Conservation (phyloP, 2,113 vertebrate genomes). For the Sylvia atricapilla region DNA sequence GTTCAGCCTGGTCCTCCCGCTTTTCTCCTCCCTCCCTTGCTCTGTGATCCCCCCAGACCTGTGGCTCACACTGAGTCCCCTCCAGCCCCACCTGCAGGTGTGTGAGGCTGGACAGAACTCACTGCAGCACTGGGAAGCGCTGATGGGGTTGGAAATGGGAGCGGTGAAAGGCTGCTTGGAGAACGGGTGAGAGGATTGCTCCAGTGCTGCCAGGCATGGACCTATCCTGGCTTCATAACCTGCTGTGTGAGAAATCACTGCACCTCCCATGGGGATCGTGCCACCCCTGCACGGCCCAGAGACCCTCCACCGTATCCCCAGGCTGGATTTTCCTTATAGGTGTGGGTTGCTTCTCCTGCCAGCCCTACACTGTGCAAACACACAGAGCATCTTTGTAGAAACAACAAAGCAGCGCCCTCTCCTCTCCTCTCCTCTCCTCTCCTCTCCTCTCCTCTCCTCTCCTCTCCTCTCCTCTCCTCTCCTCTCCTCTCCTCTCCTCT, state of each 20-base stretch:
- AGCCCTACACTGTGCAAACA: neutral
- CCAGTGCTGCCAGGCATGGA: neutral
- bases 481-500: neutral
- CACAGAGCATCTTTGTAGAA: neutral
- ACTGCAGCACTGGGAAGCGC: neutral
- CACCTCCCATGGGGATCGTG: accelerated
- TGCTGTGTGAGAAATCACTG: neutral
- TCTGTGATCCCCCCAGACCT: accelerated
- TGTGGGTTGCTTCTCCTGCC: neutral
- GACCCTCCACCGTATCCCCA: accelerated
- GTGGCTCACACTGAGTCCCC: neutral
- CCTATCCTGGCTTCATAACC: neutral
- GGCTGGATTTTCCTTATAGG: neutral
- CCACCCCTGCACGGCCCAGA: neutral
- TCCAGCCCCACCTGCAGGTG: neutral
- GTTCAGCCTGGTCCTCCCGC: neutral
- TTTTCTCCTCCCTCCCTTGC: neutral
- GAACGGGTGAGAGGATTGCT: neutral
- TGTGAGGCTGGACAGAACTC: neutral
- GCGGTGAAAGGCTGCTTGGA: accelerated
- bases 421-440: neutral
- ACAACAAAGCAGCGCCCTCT: neutral
- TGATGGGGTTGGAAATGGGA: neutral
- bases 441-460: neutral
- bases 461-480: neutral